These are phyloP conservation scores for Hydrolagus colliei DNA, from an alignment of 2,797 vertebrate genomes.

Conservation along the genomic window DNA sequence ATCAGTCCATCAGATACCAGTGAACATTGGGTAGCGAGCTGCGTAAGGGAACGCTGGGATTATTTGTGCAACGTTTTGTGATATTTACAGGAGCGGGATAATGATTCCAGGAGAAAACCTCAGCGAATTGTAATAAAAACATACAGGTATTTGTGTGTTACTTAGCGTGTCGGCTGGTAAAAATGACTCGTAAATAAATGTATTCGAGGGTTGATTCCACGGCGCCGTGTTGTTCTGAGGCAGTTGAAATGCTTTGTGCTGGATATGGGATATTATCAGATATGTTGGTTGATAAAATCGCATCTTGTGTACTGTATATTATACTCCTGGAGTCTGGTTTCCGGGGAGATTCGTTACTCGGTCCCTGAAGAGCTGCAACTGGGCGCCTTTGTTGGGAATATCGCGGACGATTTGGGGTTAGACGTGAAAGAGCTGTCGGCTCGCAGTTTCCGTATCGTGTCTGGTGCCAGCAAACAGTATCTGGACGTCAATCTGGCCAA, in stretches of 20 bases:
- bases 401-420: background rate
- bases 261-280: slow-evolving; percentile 36
- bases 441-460: background rate
- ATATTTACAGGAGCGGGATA: no score
- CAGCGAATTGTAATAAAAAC: slow-evolving; percentile 37
- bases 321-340: background rate
- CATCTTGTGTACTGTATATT: background rate
- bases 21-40: background rate
- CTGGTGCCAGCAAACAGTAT: background rate
- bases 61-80: background rate
- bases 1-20: background rate
- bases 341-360: background rate
- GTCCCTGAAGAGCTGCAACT: slow-evolving; percentile 2
- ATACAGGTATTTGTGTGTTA: slow-evolving; percentile 25
- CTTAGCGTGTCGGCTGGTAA: background rate
- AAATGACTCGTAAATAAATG: background rate
- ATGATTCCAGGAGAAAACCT: slow-evolving; percentile 33
- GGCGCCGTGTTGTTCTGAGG: slow-evolving; percentile 34
- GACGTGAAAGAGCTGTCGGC: background rate
- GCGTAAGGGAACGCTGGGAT: background rate
- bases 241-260: background rate
- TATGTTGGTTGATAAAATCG: no score
- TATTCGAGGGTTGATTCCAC: no score
- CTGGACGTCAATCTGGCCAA: background rate
- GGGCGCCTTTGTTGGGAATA: slow-evolving; percentile 26